Evolutionary conservation across 2,113 vertebrate species (phyloP).

Genomic region (Phalacrocorax brasilianus): DNA sequence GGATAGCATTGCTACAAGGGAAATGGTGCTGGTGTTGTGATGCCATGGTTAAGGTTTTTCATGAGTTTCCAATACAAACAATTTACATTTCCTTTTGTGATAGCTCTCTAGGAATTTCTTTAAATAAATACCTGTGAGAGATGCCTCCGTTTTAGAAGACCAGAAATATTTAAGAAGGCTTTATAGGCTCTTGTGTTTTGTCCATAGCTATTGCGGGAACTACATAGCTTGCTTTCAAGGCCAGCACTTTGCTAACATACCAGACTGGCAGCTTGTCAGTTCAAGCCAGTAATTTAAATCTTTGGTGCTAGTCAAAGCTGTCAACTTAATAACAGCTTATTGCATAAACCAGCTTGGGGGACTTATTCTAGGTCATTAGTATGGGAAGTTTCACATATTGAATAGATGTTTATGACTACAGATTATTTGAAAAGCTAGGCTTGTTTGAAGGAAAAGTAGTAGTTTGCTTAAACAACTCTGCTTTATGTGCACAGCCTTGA

Average conservation of each 20-base stretch:
- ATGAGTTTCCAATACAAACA: not conserved
- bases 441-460: not conserved
- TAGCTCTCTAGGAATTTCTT: not conserved
- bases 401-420: slow-evolving; percentile 44
- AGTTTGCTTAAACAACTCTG: not conserved
- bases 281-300: slow-evolving; percentile 52
- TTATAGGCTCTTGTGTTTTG: not conserved
- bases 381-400: slow-evolving; percentile 29
- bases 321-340: slow-evolving; percentile 56
- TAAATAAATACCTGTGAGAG: not conserved
- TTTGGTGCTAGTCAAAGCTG: slow-evolving; percentile 52
- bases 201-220: not conserved
- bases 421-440: slow-evolving; percentile 37
- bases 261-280: slow-evolving; percentile 25
- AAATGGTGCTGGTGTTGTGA: not conserved
- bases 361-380: slow-evolving; percentile 37
- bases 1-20: not conserved
- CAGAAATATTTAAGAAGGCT: not conserved
- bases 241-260: not conserved
- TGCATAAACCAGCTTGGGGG: slow-evolving; percentile 38
- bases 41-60: not conserved
- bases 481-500: not conserved
- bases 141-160: not conserved
- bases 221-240: not conserved
- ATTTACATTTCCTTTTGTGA: not conserved